Base-by-base conservation (phyloP, 1,140 invertebrate species). In the Panulirus ornatus region DNA sequence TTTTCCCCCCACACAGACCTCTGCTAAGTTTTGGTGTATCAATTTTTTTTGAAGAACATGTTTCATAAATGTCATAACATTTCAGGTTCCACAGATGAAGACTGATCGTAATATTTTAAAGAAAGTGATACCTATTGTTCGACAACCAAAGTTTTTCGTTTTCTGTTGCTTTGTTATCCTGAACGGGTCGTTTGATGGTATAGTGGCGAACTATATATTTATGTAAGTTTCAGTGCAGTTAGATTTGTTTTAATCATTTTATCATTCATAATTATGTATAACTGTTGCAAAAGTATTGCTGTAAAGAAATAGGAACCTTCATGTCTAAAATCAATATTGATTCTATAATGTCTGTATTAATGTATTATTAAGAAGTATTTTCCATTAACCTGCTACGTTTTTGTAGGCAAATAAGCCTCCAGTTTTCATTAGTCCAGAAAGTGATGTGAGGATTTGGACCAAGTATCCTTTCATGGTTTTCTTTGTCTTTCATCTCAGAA, bases 111-210 rank as follows among this genome's bases (percentile, higher is more conserved):
- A 58, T 30, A 34, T 78, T 8, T n/a, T 83, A 22, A 89, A 63
- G 51, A 58, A 73, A 14, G 42, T 89, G 11, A 30, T 38, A 14
- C 87, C 87, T 19, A n/a, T 89, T 30, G 36, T 89, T 0, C 30
- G 70, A n/a, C 79, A 89, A 8, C 79, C 81, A 22, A 16, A 79
- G 14, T 89, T 89, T 70, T 83, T 89, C 66, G 42, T 84, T 8
- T 89, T 89, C 70, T 89, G 87, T 51, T 71, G 47, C 79, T 89
- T 89, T 58, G 87, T 84, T 36, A 54, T 89, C 47, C 30, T 89
- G 19, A 84, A 84, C 63, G 87, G 87, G 0, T 19, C 14, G 1
- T 89, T 89, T 42, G 79, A 89, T 63, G 79, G 78, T 14, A 1
- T 84, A 6, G 79, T 82, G 0, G 87, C 79, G 2, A 75, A 11